These are phyloP conservation scores for Galbula dea DNA, from an alignment of 2,113 vertebrate genomes.

Conservation along the genomic window DNA sequence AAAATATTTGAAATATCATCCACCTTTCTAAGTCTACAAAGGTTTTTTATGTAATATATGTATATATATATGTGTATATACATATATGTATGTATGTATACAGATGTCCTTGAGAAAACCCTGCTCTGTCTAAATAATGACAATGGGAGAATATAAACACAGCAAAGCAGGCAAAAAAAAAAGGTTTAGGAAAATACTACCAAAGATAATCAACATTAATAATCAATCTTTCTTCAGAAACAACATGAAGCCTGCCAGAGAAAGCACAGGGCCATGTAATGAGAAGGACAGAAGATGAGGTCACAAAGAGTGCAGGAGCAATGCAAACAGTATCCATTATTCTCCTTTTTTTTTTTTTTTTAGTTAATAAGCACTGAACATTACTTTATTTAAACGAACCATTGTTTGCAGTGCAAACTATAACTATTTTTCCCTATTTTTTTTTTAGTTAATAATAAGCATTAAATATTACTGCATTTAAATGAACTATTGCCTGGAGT, in stretches of 20 bases:
- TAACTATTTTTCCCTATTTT: too few species aligned
- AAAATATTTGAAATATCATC: not conserved
- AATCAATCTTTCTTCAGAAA: not conserved
- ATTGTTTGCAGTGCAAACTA: too few species aligned
- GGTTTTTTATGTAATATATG: too few species aligned
- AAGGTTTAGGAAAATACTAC: not conserved
- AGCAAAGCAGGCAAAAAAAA: not conserved
- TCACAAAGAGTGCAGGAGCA: not conserved
- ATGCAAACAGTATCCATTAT: too few species aligned
- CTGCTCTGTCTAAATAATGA: not conserved
- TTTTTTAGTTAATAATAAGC: too few species aligned
- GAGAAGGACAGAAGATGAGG: not conserved
- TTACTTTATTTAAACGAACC: too few species aligned
- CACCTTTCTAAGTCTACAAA: not conserved
- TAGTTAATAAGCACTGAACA: too few species aligned
- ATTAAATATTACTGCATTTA: too few species aligned
- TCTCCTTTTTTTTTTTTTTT: too few species aligned
- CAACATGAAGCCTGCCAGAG: not conserved
- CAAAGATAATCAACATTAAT: not conserved
- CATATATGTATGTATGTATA: too few species aligned
- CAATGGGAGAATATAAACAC: not conserved
- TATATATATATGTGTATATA: too few species aligned
- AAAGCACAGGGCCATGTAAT: not conserved
- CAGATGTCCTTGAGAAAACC: not conserved
- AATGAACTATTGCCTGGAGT: too few species aligned